phyloP scores from a whole-genome alignment of 1,140 invertebrate genomes.

The Nebria ingens region DNA sequence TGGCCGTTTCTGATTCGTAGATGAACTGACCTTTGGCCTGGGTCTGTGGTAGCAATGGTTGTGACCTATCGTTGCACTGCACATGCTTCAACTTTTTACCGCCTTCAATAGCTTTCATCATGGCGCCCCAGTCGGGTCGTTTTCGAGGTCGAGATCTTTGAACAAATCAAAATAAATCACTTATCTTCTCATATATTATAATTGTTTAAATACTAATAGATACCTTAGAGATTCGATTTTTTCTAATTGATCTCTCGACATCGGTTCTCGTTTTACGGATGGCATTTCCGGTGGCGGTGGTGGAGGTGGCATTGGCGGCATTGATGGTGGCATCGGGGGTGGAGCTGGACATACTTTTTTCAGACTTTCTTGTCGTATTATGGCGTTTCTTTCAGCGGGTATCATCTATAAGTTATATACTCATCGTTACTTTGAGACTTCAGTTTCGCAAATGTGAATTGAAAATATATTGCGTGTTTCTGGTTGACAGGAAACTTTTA shows the following conservation, averaged over 20 bases:
- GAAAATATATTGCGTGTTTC: too few relatives aligned
- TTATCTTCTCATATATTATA: background rate
- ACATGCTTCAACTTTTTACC: constrained; percentile 68
- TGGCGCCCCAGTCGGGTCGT: constrained; percentile 75
- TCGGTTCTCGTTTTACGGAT: constrained; percentile 35
- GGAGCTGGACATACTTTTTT: constrained; percentile 42
- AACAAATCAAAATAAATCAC: background rate
- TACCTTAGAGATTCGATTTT: constrained; percentile 45
- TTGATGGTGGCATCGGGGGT: constrained; percentile 62
- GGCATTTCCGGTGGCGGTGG: constrained; percentile 35
- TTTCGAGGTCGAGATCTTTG: constrained; percentile 60
- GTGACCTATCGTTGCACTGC: constrained; percentile 67
- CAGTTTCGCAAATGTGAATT: too few relatives aligned
- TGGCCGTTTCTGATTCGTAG: constrained; percentile 77
- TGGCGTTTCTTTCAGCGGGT: constrained; percentile 29
- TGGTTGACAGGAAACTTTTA: too few relatives aligned
- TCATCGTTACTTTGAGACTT: too few relatives aligned
- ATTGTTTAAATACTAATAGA: constrained; percentile 13
- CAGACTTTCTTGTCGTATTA: constrained; percentile 25
- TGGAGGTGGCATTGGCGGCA: constrained; percentile 61
- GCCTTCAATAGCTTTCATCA: constrained; percentile 82
- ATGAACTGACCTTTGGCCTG: constrained; percentile 62
- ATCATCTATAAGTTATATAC: constrained; percentile 10
- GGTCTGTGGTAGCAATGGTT: constrained; percentile 47
- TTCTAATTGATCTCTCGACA: constrained; percentile 43